Base-by-base conservation (phyloP, 2,888 invertebrate genomes). In the Caenorhabditis auriculariae region DNA sequence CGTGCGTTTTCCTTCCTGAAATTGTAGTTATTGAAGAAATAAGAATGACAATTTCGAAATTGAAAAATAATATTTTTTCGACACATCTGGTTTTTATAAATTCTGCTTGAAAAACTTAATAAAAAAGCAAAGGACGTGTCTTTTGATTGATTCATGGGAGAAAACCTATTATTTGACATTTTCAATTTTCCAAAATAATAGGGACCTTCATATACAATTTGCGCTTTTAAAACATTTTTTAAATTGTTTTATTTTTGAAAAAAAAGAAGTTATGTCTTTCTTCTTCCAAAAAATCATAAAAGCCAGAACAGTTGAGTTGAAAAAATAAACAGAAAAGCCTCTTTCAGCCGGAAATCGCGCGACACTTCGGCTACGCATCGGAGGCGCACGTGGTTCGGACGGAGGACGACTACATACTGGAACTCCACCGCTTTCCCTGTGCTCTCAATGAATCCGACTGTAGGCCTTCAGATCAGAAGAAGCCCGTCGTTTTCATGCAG, bases 381-480 rank as follows among this genome's bases (percentile, higher is more conserved):
- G 85, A 85, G 69, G 77, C 81, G 28, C 84, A 85, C 66, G 75
- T 75, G 82, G 39, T 72, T 75, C 26, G 84, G 83, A 49, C 81
- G 4, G 55, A 64, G 6, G 86, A 86, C 74, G 85, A 84, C 15
- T 86, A 85, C 72, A 80, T 84, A 55, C 75, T 86, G 51, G 82
- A 83, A 55, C 74, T 85, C 53, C 85, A 85, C 69, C 78, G 86
- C 46, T 84, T 86, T 45, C n/a, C n/a, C n/a, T n/a, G n/a, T n/a
- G n/a, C n/a, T n/a, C n/a, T n/a, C n/a, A n/a, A 35, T 9, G n/a
- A 35, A 35, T 9, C 35, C 35, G n/a, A 35, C 9, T 12, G 9
- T n/a, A 12, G 35, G 9, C n/a, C 35, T 35, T 35, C n/a, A n/a
- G n/a, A n/a, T n/a, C n/a, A 15, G 5, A 15, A 38, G 19, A 38